Evolutionary conservation across 1,140 invertebrate species (phyloP), one percentile per base, ranked within the genome.

Genomic region (Anastatus disparis): DNA sequence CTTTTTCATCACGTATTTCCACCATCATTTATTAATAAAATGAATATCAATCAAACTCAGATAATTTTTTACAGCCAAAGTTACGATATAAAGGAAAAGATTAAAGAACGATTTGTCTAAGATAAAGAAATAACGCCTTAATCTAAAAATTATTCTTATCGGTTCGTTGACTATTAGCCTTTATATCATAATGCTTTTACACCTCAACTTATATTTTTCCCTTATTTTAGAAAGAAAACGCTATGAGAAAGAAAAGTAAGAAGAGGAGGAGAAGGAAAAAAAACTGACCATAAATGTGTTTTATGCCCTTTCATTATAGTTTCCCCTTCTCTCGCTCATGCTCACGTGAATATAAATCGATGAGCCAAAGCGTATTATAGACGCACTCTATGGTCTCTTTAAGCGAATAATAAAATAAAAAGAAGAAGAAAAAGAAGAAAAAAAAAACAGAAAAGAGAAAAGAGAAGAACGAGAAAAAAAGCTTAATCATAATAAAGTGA

Each of bases 401-500:
- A 27, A n/a, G 6, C 27, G 52, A 6, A n/a, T n/a, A n/a, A n/a
- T n/a, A n/a, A n/a, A n/a, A n/a, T n/a, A n/a, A n/a, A n/a, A n/a
- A n/a, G n/a, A n/a, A n/a, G n/a, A n/a, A n/a, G n/a, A n/a, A n/a
- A n/a, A n/a, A n/a, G n/a, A n/a, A n/a, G n/a, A n/a, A n/a, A n/a
- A n/a, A n/a, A n/a, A n/a, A n/a, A n/a, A n/a, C n/a, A n/a, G n/a
- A n/a, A n/a, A n/a, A n/a, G n/a, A n/a, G n/a, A n/a, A n/a, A n/a
- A n/a, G n/a, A n/a, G n/a, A n/a, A n/a, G n/a, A 10, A 10, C 31
- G 31, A 35, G 13, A 31, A 55, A 55, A 48, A 63, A 66, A 38
- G 31, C 63, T 27, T 55, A 52, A 66, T 66, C 48, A 53, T 53
- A 66, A 53, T 66, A 61, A 62, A 70, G 35, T 38, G 29, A 50